phyloP scores from a whole-genome alignment of 2,888 invertebrate species.

The Idaea dimidiata region DNA sequence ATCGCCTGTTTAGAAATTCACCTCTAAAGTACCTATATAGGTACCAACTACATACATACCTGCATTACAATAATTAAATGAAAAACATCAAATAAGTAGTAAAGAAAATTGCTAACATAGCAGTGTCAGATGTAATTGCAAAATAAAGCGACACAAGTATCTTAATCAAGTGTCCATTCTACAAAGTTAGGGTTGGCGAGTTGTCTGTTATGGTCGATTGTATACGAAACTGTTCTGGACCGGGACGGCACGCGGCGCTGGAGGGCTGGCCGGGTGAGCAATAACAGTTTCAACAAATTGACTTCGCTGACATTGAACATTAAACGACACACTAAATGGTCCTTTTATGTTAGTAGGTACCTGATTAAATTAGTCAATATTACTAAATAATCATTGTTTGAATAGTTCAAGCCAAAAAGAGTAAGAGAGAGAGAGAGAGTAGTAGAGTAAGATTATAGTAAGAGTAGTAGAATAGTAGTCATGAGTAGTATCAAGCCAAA shows the following conservation, averaged over 20 bases:
- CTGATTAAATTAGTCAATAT: constrained; percentile 25
- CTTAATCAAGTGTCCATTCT: constrained; percentile 77
- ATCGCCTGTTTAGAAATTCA: too few relatives aligned
- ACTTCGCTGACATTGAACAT: constrained; percentile 65
- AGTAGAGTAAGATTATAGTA: too few relatives aligned
- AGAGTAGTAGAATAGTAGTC: too few relatives aligned
- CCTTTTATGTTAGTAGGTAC: constrained; percentile 36
- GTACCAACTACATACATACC: too few relatives aligned
- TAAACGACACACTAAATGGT: constrained; percentile 47
- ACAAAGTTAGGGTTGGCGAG: constrained; percentile 61
- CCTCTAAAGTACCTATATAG: too few relatives aligned
- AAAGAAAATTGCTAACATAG: constrained; percentile 59
- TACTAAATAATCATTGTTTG: constrained; percentile 7
- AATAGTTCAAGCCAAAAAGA: background rate
- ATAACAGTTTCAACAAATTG: constrained; percentile 78
- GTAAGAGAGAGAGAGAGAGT: too few relatives aligned
- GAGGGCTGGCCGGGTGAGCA: constrained; percentile 52
- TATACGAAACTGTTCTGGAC: constrained; percentile 64
- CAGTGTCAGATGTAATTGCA: constrained; percentile 71
- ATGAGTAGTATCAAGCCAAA: too few relatives aligned
- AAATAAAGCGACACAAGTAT: constrained; percentile 76
- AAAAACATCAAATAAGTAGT: constrained; percentile 52
- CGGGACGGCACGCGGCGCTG: too few relatives aligned
- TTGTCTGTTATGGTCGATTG: constrained; percentile 69
- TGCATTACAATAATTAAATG: constrained; percentile 2